Evolutionary conservation across 1,140 invertebrate genomes (phyloP).

Genomic region (Leptonema lineaticorne): DNA sequence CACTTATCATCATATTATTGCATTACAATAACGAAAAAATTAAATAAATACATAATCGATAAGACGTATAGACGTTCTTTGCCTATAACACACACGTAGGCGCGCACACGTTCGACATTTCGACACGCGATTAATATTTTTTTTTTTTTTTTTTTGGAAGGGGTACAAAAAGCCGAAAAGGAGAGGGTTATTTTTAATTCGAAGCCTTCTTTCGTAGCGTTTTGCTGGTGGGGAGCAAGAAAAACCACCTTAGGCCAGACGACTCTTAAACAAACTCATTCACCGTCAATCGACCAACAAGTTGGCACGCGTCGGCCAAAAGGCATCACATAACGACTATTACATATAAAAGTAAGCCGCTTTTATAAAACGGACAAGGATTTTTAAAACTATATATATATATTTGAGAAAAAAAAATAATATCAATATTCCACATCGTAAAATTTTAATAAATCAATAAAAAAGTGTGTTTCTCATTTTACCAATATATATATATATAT

Average conservation of each 20-base stretch:
- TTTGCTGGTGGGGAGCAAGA: slow-evolving; percentile 28
- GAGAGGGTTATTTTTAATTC: slow-evolving; percentile 22
- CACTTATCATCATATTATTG: no score
- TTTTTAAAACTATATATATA: not conserved
- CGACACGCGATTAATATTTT: no score
- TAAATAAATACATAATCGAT: no score
- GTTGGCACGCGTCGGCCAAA: slow-evolving; percentile 21
- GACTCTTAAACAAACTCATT: slow-evolving; percentile 19
- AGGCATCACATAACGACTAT: not conserved
- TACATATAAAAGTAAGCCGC: slow-evolving; percentile 25
- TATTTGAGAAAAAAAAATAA: not conserved
- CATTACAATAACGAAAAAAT: no score
- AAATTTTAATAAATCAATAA: slow-evolving; percentile 9
- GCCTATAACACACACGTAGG: no score
- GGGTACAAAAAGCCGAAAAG: not conserved
- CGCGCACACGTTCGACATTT: no score
- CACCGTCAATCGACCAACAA: slow-evolving; percentile 23
- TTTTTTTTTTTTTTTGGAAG: no score
- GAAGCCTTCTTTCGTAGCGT: not conserved
- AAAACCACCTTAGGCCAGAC: slow-evolving; percentile 28
- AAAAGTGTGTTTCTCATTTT: not conserved
- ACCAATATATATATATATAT: no score
- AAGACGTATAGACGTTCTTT: no score
- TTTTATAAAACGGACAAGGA: not conserved
- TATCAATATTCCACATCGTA: not conserved